Evolutionary conservation across 2,797 vertebrate species (phyloP).

Genomic region (Hoplostethus mediterraneus): DNA sequence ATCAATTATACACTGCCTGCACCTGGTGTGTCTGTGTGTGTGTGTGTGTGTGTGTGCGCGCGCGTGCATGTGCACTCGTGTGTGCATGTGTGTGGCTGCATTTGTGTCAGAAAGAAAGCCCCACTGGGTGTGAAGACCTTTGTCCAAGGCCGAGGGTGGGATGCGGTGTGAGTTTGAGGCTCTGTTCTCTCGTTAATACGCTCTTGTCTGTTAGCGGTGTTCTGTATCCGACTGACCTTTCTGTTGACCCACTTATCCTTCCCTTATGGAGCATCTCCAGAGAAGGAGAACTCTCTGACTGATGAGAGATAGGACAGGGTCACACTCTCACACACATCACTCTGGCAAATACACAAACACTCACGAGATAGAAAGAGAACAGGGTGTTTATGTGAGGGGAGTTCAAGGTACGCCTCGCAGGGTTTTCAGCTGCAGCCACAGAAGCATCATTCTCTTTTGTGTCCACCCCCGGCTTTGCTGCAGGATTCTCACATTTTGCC

Average conservation of each 20-base stretch:
- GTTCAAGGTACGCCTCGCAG: conserved; percentile 40
- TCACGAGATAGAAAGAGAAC: conserved; percentile 10
- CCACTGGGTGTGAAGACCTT: conserved; percentile 4
- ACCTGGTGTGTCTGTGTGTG: conserved; percentile 30
- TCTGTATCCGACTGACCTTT: conserved; percentile 40
- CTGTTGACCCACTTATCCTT: conserved; percentile 35
- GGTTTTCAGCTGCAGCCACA: conserved; percentile 26
- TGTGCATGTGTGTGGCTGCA: conserved; percentile 10
- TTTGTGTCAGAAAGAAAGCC: conserved; percentile 36
- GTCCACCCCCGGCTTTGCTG: conserved; percentile 19
- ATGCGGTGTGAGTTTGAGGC: conserved; percentile 25
- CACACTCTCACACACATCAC: not conserved
- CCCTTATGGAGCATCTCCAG: conserved; percentile 18
- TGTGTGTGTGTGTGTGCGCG: not conserved
- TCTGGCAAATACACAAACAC: not conserved
- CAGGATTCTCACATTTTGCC: conserved; percentile 11
- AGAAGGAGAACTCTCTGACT: conserved; percentile 29
- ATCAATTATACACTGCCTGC: conserved; percentile 78
- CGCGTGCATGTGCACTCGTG: not conserved
- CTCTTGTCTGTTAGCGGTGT: conserved; percentile 13
- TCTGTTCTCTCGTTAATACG: conserved; percentile 35
- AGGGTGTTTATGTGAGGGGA: conserved; percentile 23
- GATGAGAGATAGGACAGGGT: not conserved
- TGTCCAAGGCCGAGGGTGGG: not conserved
- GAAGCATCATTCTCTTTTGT: conserved; percentile 28